Evolutionary conservation across 2,888 invertebrate genomes (phyloP).

Genomic region (Polydesmus complanatus): DNA sequence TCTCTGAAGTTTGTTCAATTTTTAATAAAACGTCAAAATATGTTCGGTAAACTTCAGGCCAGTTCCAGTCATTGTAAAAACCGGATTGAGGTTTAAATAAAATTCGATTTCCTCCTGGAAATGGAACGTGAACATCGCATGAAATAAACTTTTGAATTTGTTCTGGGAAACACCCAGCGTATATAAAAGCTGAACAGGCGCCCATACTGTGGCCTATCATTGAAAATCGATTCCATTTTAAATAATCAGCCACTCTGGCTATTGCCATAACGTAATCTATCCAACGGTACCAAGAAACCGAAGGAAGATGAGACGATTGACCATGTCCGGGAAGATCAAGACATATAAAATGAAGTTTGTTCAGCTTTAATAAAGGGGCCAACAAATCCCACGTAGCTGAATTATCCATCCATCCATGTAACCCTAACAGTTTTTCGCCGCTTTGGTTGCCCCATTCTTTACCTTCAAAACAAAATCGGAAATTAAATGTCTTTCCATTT

Average conservation of each 20-base stretch:
- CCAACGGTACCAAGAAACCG: conserved; percentile 51
- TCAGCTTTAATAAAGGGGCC: conserved; percentile 43
- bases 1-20: neutral
- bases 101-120: neutral
- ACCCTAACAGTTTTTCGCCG: conserved; percentile 48
- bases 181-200: conserved; percentile 21
- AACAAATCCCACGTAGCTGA: conserved; percentile 57
- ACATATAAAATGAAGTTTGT: conserved; percentile 37
- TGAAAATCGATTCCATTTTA: conserved; percentile 53
- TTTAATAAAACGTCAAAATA: neutral
- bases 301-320: conserved; percentile 37
- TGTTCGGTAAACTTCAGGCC: neutral
- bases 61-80: neutral
- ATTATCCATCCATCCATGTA: conserved; percentile 78
- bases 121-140: conserved; percentile 20
- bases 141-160: conserved; percentile 21
- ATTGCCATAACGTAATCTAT: conserved; percentile 68
- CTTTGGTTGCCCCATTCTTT: conserved; percentile 56
- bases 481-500: no score
- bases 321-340: conserved; percentile 45
- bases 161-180: conserved; percentile 23
- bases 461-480: conserved; percentile 30
- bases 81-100: neutral
- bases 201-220: conserved; percentile 45
- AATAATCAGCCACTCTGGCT: conserved; percentile 56